Percentiles rank a stretch among this genome's conserved stretches.
Evolutionary conservation across 1,140 invertebrate genomes (phyloP).

Genomic region (Hesperophylax magnus): DNA sequence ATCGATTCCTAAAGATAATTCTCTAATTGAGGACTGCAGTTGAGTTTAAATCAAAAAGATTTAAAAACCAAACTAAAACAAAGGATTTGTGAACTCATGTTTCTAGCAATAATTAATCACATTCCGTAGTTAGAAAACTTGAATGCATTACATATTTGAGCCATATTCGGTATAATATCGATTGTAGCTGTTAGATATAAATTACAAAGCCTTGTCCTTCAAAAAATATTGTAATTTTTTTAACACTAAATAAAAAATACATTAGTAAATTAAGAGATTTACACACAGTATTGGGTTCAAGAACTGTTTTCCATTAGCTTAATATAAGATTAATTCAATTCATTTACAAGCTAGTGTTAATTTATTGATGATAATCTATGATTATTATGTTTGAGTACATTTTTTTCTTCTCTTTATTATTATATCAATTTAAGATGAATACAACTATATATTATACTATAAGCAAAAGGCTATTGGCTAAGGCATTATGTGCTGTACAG

Average conservation of each 20-base stretch:
- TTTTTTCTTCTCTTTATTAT: not conserved
- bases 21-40: too few species aligned
- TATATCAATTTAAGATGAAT: not conserved
- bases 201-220: not conserved
- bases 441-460: not conserved
- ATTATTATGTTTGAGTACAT: constrained; percentile 24
- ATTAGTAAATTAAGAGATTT: constrained; percentile 15
- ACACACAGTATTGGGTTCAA: constrained; percentile 8
- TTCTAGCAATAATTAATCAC: too few species aligned
- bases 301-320: constrained; percentile 21
- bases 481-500: constrained; percentile 10
- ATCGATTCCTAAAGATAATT: too few species aligned
- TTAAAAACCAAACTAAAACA: too few species aligned
- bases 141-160: too few species aligned
- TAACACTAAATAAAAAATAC: not conserved
- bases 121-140: too few species aligned
- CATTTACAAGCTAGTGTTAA: not conserved
- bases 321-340: not conserved
- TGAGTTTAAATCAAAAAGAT: too few species aligned
- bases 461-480: constrained; percentile 11
- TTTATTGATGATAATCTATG: not conserved
- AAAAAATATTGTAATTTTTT: not conserved
- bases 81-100: too few species aligned
- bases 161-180: too few species aligned
- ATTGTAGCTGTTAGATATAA: not conserved